Evolutionary conservation across 2,888 invertebrate genomes (phyloP).

Genomic region (Carterocephalus palaemon): DNA sequence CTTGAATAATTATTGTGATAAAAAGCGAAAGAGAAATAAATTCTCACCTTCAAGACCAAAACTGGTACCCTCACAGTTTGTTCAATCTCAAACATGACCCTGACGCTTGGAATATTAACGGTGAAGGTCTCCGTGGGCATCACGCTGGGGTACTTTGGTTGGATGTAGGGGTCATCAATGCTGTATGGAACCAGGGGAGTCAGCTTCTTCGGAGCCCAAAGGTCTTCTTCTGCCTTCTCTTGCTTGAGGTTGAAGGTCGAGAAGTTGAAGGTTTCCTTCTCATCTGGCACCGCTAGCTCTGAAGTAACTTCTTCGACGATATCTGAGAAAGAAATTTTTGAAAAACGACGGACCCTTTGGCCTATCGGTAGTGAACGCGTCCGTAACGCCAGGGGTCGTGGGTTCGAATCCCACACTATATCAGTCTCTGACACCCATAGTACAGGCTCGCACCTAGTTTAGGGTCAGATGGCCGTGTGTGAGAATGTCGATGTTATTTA

Average conservation of each 20-base stretch:
- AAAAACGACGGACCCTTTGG: too few relatives aligned
- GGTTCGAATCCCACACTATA: too few relatives aligned
- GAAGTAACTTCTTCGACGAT: conserved; percentile 67
- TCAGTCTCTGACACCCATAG: too few relatives aligned
- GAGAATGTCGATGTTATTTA: too few relatives aligned
- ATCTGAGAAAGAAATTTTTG: conserved; percentile 57
- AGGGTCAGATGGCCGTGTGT: too few relatives aligned
- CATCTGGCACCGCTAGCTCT: conserved; percentile 62
- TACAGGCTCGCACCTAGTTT: too few relatives aligned
- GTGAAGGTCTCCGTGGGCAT: conserved; percentile 73
- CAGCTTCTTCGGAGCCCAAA: conserved; percentile 86
- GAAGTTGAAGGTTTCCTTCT: conserved; percentile 73
- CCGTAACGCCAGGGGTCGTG: too few relatives aligned
- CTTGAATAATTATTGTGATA: neutral
- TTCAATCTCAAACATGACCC: conserved; percentile 82
- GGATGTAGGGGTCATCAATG: conserved; percentile 53
- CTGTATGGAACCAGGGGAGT: conserved; percentile 52
- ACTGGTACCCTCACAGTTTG: conserved; percentile 62
- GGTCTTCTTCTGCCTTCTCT: conserved; percentile 76
- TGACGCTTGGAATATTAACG: conserved; percentile 77
- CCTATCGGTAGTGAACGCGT: too few relatives aligned
- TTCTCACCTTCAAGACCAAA: conserved; percentile 55
- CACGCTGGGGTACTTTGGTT: conserved; percentile 57
- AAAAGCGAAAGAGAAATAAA: neutral
- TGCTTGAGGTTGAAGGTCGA: conserved; percentile 58